Evolutionary conservation across 1,140 invertebrate species (phyloP), one percentile per base, ranked within the genome.

Genomic region (Gerris buenoi): DNA sequence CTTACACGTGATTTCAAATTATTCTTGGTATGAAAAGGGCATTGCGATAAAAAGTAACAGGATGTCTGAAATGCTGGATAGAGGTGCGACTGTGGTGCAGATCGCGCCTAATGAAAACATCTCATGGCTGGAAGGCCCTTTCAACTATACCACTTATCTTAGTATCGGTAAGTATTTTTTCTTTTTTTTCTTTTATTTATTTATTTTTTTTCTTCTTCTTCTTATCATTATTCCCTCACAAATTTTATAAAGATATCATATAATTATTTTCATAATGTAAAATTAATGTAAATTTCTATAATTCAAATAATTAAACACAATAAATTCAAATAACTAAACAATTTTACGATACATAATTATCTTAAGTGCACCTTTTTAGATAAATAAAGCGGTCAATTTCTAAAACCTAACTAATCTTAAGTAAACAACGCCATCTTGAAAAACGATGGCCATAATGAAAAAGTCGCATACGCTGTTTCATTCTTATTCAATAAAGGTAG

Each of bases 141-240:
- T 72, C 66, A 72, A 72, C 59, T 72, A 68, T 58, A 72, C 71
- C 1, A 70, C 70, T 27, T 72, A 72, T 63, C 63, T 72, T 15
- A 69, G 71, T 25, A 68, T 72, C 18, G 70, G 71, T 72, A 69
- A 65, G 64, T 68, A 58, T 13, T 27, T n/a, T 28, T 23, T 22
- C 5, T 22, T 18, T 13, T 33, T 15, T 13, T 66, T 66, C 25
- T 3, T 26, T 59, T 1, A 2, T n/a, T 25, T 56, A 18, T 56
- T 56, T 23, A 18, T 46, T 64, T 64, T 27, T 28, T 28, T 1
- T 25, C 13, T 64, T 28, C 25, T 2, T 28, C 2, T 22, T 1
- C 18, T 25, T 64, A 33, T 64, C 5, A 22, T 10, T 25, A 22
- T 61, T 61, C 59, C 22, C 10, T 25, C 3, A 10, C 5, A 5